Conservation (phyloP, 2,888 invertebrate species). For the Ophonus ardosiacus region DNA sequence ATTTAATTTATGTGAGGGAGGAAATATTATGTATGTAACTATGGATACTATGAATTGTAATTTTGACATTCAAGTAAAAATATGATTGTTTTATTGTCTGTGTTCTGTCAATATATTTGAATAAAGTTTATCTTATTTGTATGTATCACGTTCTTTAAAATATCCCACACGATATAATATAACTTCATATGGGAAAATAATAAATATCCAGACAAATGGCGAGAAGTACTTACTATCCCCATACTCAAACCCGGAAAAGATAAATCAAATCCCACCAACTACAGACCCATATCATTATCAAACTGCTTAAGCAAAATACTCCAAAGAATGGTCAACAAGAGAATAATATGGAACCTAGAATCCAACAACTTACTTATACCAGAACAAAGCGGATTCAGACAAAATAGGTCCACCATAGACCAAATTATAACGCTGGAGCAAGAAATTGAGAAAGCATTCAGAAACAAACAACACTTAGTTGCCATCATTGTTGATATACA, state of each 20-base stretch:
- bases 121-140: too few species aligned
- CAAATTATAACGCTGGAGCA: background rate
- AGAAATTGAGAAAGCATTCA: constrained; percentile 18
- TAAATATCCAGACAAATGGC: constrained; percentile 13
- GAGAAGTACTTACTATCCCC: constrained; percentile 13
- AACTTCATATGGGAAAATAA: background rate
- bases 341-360: background rate
- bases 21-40: too few species aligned
- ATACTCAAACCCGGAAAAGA: constrained; percentile 2
- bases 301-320: constrained; percentile 22
- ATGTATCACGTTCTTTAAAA: too few species aligned
- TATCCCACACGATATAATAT: too few species aligned
- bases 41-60: too few species aligned
- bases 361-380: background rate
- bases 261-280: constrained; percentile 7
- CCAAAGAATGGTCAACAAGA: constrained; percentile 8
- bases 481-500: constrained; percentile 28
- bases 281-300: constrained; percentile 10
- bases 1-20: too few species aligned
- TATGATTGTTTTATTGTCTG: too few species aligned
- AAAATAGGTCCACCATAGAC: constrained; percentile 1
- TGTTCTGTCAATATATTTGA: too few species aligned
- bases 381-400: constrained; percentile 15
- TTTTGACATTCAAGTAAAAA: too few species aligned
- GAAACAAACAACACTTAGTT: constrained; percentile 15